Evolutionary conservation across 2,888 invertebrate genomes (phyloP).

Genomic region (Drosophila putrida): DNA sequence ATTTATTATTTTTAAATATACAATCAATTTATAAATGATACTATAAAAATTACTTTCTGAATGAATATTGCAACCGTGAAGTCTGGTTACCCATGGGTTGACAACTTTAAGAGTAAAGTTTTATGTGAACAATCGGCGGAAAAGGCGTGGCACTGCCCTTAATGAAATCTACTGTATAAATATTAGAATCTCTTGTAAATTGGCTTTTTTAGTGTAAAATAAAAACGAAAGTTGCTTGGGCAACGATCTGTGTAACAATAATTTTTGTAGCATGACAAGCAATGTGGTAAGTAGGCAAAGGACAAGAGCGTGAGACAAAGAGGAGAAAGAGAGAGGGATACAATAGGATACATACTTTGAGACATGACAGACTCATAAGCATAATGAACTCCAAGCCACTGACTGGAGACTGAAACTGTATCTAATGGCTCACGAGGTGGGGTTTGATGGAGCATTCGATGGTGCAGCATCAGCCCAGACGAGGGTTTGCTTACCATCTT

Average conservation of each 20-base stretch:
- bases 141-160: not conserved
- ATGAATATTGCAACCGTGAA: too few species aligned
- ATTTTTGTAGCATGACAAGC: constrained; percentile 41
- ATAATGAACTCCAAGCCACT: constrained; percentile 64
- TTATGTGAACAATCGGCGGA: not conserved
- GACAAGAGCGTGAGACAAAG: constrained; percentile 16
- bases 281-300: constrained; percentile 39
- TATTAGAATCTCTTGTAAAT: constrained; percentile 5
- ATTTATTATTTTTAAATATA: too few species aligned
- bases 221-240: constrained; percentile 45
- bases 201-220: constrained; percentile 5
- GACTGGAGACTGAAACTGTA: constrained; percentile 39
- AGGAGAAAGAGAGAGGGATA: too few species aligned
- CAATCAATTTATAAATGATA: too few species aligned
- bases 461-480: constrained; percentile 23
- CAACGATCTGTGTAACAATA: constrained; percentile 54
- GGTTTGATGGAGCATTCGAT: constrained; percentile 22
- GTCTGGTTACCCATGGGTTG: too few species aligned
- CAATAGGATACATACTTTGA: constrained; percentile 59
- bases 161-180: not conserved
- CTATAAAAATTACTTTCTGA: too few species aligned
- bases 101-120: too few species aligned
- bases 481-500: not conserved
- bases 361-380: constrained; percentile 45
- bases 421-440: constrained; percentile 61